Base-by-base conservation (phyloP, 2,888 invertebrate genomes). In the Scaptomyza cyrtandrae region DNA sequence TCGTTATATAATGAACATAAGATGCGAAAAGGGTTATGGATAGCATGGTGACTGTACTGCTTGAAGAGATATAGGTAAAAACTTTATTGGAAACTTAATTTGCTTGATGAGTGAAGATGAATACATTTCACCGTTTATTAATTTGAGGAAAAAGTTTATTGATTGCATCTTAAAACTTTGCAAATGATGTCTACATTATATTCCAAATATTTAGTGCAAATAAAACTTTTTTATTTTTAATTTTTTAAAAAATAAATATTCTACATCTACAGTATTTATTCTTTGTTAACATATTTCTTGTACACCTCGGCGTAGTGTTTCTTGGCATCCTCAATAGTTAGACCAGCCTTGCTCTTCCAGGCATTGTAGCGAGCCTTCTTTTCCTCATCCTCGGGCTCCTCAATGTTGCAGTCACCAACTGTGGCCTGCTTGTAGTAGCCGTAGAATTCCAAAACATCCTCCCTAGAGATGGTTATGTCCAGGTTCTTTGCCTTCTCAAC, bases 311-410 rank as follows among this genome's bases (percentile, higher is more conserved):
- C 93, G 93, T 98, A 98, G 62, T 95, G 94, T 88, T 95, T 93
- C 93, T 97, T 96, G 59, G 98, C 98, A 45, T 94, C 95, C 19
- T 96, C 96, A 88, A 95, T 93, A 45, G 94, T 92, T 81, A 94
- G 94, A 37, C 98, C 98, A 92, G 97, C 97, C 91, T 95, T 96
- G 62, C 92, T 93, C 76, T 94, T 94, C 98, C 98, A 99, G 2
- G 97, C 95, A 91, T 97, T 96, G 97, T 97, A 98, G 93, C 99
- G 98, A 9, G 97, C 98, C 91, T 97, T 98, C 77, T 98, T 98
- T 91, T 96, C 96, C 80, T 96, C 91, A 88, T 98, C 98, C 73
- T 98, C 97, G 57, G 98, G 98, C 81, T 96, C 95, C 53, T 93
- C 97, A 75, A 95, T 97, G 91, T 96, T 95, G 80, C 95, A 94